Conservation (phyloP, 1,140 invertebrate genomes). For the Brachionus asplanchnoidis region DNA sequence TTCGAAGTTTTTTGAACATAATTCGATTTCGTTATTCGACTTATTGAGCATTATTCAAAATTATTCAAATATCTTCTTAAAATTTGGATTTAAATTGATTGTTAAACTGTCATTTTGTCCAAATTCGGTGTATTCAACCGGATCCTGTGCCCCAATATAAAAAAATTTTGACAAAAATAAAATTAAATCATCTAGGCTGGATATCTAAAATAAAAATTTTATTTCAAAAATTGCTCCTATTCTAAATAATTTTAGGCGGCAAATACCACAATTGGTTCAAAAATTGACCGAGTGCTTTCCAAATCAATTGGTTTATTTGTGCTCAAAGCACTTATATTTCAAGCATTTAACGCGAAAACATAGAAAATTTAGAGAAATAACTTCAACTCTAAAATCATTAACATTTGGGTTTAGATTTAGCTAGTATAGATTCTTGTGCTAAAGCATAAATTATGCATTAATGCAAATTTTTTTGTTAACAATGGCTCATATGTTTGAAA, state of each 20-base stretch:
- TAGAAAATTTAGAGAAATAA: not conserved
- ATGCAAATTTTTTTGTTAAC: not conserved
- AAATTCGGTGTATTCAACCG: not conserved
- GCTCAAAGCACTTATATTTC: not conserved
- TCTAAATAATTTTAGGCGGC: too few species aligned
- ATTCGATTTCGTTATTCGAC: not conserved
- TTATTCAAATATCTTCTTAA: not conserved
- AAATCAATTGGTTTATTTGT: not conserved
- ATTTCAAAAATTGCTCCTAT: not conserved
- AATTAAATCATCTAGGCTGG: not conserved
- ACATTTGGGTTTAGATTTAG: not conserved
- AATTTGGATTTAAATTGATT: not conserved
- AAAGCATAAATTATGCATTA: not conserved
- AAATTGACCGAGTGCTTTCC: not conserved
- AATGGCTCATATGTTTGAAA: not conserved
- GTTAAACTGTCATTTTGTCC: not conserved
- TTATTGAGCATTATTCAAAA: constrained; percentile 32
- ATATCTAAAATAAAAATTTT: not conserved
- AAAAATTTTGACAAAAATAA: not conserved
- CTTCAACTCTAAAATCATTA: not conserved
- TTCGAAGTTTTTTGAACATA: not conserved
- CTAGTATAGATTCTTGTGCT: not conserved
- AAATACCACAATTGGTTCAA: not conserved
- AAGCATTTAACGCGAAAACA: not conserved
- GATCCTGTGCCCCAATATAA: not conserved